Evolutionary conservation across 2,797 vertebrate species (phyloP).

Genomic region (Gorsachius magnificus): DNA sequence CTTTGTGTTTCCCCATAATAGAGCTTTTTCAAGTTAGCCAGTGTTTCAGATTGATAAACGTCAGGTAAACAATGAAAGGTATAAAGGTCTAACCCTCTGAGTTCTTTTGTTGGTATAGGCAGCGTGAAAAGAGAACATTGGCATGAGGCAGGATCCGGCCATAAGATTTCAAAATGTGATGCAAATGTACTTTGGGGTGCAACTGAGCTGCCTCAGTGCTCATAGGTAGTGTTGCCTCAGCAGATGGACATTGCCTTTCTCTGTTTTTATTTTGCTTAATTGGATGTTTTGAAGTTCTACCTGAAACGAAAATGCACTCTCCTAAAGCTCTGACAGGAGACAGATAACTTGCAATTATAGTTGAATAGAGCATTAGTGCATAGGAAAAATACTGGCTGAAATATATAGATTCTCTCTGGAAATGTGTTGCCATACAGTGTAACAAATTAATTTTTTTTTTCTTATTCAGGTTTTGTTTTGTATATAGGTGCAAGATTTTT

Average conservation of each 20-base stretch:
- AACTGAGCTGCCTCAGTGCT: neutral
- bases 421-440: neutral
- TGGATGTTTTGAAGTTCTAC: neutral
- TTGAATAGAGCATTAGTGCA: neutral
- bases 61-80: neutral
- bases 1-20: neutral
- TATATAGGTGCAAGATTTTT: neutral
- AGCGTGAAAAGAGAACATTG: neutral
- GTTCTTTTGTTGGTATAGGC: neutral
- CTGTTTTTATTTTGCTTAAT: neutral
- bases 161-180: neutral
- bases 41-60: conserved; percentile 13
- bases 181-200: neutral
- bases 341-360: neutral
- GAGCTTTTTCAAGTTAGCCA: neutral
- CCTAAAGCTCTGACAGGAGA: neutral
- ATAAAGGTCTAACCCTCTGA: neutral
- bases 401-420: neutral
- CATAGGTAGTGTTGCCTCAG: neutral
- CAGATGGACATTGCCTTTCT: neutral
- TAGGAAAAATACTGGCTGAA: neutral
- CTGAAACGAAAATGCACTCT: neutral
- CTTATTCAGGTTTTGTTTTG: neutral
- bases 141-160: neutral
- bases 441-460: neutral